Percentiles rank a stretch among this genome's conserved stretches.
phyloP scores from a whole-genome alignment of 1,140 invertebrate genomes.

The Halyomorpha halys region DNA sequence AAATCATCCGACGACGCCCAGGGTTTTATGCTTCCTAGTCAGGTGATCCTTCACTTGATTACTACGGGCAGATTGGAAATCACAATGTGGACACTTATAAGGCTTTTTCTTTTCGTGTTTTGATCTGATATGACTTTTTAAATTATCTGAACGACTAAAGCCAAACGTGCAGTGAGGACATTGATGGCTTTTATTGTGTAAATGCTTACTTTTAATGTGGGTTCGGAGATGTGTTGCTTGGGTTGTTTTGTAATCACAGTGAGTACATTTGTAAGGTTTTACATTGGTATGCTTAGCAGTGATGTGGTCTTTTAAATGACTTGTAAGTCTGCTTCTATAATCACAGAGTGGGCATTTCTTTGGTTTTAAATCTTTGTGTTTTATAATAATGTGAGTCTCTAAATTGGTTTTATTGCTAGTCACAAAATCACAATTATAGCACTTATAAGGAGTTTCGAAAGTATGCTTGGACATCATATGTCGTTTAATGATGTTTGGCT shows the following conservation, averaged over 20 bases:
- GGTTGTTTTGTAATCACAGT: background rate
- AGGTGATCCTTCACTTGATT: too few species aligned
- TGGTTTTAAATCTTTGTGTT: background rate
- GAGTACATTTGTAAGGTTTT: slow-evolving; percentile 8
- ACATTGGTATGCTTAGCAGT: background rate
- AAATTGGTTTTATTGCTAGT: background rate
- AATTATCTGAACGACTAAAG: too few species aligned
- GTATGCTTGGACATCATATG: background rate
- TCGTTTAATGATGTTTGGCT: background rate
- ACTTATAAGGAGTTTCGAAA: background rate
- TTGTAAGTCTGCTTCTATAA: background rate
- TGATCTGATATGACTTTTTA: too few species aligned
- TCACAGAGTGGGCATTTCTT: slow-evolving; percentile 14
- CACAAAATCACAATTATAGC: background rate
- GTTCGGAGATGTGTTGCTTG: too few species aligned
- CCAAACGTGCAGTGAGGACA: too few species aligned
- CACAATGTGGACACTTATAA: too few species aligned
- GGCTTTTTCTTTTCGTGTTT: too few species aligned
- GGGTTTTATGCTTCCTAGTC: too few species aligned
- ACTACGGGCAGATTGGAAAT: too few species aligned
- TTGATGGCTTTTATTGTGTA: too few species aligned
- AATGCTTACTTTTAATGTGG: too few species aligned
- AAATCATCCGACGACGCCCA: too few species aligned
- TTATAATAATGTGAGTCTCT: background rate
- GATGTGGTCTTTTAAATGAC: slow-evolving; percentile 1